These are phyloP conservation scores for Tupiocoris notatus DNA, from an alignment of 2,888 invertebrate species.

Conservation along the genomic window DNA sequence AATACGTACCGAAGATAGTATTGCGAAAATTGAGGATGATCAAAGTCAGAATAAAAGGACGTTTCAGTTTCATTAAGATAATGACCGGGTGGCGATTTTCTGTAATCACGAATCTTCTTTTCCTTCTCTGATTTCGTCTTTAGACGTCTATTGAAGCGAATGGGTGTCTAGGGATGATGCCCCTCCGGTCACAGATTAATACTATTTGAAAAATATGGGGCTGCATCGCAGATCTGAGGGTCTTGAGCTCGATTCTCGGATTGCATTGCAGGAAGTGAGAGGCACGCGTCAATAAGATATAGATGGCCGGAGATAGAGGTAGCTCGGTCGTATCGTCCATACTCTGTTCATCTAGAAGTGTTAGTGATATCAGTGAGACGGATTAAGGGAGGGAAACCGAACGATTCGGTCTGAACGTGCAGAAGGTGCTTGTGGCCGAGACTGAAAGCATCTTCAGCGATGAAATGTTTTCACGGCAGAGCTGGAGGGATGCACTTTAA, in stretches of 20 bases:
- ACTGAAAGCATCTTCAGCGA: neutral
- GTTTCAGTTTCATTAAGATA: no score
- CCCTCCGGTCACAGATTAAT: neutral
- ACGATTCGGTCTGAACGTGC: neutral
- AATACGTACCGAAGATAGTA: no score
- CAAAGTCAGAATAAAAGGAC: no score
- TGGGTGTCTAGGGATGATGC: neutral
- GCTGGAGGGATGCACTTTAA: neutral
- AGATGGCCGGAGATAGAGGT: conserved; percentile 6
- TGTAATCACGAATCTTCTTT: no score
- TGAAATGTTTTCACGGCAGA: neutral
- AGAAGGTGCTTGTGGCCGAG: neutral
- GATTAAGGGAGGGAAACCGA: neutral
- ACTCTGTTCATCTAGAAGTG: neutral
- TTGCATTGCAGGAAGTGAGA: neutral
- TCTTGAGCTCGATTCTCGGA: neutral
- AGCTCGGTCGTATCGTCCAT: neutral
- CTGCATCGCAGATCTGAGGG: neutral
- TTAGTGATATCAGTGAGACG: neutral
- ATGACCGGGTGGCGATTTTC: no score
- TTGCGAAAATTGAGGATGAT: no score
- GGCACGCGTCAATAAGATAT: conserved; percentile 28
- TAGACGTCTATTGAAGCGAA: neutral
- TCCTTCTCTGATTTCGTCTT: neutral
- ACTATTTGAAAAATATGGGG: neutral